These are phyloP conservation scores for Laticauda laticaudata DNA, from an alignment of 2,113 vertebrate species.

Conservation along the genomic window DNA sequence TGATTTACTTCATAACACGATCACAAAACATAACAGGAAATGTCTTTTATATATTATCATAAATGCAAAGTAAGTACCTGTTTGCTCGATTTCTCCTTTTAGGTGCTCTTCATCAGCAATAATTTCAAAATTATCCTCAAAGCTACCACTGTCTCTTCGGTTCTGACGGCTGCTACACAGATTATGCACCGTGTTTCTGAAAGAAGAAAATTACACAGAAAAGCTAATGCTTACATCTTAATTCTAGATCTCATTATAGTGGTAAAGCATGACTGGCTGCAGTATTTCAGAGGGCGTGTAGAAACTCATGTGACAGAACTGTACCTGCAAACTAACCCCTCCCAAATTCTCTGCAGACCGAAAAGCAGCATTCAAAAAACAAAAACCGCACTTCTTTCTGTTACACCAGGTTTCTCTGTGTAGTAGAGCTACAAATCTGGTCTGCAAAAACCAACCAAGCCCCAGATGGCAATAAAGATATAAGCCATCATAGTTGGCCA, in stretches of 20 bases:
- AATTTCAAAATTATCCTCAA: conserved; percentile 49
- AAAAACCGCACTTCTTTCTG: background rate
- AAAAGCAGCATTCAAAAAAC: background rate
- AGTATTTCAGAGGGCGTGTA: background rate
- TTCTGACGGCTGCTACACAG: conserved; percentile 75
- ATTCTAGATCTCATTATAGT: background rate
- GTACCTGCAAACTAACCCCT: too few relatives aligned
- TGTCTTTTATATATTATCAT: background rate
- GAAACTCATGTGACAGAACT: background rate
- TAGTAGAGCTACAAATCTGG: background rate
- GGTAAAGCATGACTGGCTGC: background rate
- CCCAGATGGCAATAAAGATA: background rate
- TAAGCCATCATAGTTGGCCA: background rate
- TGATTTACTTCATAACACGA: background rate
- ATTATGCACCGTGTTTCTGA: conserved; percentile 85
- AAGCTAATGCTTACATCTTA: background rate
- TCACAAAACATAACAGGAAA: too few relatives aligned
- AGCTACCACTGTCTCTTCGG: conserved; percentile 65
- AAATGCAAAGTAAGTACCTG: conserved; percentile 45
- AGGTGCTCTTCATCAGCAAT: conserved; percentile 31
- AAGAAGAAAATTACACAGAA: conserved; percentile 38
- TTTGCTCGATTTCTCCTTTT: conserved; percentile 9
- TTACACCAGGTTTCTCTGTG: background rate
- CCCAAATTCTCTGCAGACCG: background rate
- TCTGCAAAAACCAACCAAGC: background rate